Evolutionary conservation across 2,113 vertebrate species (phyloP).

Genomic region (Cepphus grylle): DNA sequence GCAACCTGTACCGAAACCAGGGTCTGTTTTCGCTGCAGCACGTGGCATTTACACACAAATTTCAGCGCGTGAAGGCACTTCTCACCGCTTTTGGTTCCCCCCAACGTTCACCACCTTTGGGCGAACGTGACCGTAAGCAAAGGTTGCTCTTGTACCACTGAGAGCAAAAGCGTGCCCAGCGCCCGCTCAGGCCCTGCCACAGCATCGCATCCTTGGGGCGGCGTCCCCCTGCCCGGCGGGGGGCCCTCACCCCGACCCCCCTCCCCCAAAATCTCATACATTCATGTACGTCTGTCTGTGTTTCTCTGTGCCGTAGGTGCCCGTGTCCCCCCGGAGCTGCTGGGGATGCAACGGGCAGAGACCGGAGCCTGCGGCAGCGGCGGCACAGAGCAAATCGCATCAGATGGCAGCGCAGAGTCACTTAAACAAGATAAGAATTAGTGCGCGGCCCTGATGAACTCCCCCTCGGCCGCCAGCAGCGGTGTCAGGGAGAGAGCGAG

Average conservation of each 20-base stretch:
- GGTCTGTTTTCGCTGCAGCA: fast-evolving
- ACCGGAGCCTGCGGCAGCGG: constrained; percentile 1
- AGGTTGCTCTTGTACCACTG: fast-evolving
- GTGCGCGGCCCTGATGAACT: constrained; percentile 65
- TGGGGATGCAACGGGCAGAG: background rate
- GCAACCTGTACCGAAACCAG: fast-evolving
- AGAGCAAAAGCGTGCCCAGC: fast-evolving
- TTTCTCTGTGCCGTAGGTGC: background rate
- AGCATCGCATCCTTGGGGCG: background rate
- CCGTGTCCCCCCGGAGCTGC: background rate
- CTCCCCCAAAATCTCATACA: fast-evolving
- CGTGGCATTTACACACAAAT: background rate
- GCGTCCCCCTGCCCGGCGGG: background rate
- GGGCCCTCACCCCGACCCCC: background rate
- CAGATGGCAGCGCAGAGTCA: constrained; percentile 67
- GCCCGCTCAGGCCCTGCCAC: fast-evolving
- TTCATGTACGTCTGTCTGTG: fast-evolving
- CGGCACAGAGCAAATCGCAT: constrained; percentile 63
- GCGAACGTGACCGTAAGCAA: background rate
- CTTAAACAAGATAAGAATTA: constrained; percentile 74
- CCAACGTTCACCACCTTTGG: background rate
- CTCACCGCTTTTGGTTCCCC: background rate
- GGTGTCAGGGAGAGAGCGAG: constrained; percentile 65
- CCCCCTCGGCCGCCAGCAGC: constrained; percentile 56
- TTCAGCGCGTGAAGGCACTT: background rate